Percentiles rank a stretch among this genome's conserved stretches.
These are phyloP conservation scores for Peucedramus taeniatus DNA, from an alignment of 2,113 vertebrate genomes.

Conservation along the genomic window DNA sequence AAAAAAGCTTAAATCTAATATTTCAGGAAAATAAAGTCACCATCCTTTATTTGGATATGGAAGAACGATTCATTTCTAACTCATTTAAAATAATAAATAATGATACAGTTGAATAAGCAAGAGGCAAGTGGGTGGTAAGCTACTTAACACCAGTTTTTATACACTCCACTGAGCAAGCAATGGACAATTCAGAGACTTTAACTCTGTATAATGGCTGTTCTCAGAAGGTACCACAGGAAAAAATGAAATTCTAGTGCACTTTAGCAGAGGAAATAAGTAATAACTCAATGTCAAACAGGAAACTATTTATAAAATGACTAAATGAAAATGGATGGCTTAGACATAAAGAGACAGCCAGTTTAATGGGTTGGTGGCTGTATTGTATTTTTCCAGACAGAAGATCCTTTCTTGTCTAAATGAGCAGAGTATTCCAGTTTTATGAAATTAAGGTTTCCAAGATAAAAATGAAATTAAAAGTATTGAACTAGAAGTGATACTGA, in stretches of 20 bases:
- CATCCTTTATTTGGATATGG: neutral
- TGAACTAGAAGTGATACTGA: neutral
- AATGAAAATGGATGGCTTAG: neutral
- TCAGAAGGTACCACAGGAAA: neutral
- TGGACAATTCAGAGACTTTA: neutral
- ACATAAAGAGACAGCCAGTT: neutral
- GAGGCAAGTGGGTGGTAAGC: neutral
- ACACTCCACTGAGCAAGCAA: neutral
- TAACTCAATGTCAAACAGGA: neutral
- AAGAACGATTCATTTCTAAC: neutral
- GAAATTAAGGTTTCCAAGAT: neutral
- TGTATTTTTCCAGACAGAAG: neutral
- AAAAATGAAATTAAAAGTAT: neutral
- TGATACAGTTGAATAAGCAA: neutral
- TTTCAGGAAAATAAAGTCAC: neutral
- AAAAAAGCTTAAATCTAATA: neutral
- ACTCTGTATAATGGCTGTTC: neutral
- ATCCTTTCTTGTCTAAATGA: neutral
- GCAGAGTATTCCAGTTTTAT: neutral
- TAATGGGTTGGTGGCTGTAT: neutral
- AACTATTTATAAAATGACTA: neutral
- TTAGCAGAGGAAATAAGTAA: neutral
- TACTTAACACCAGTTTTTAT: neutral
- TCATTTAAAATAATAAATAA: neutral
- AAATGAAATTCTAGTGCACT: neutral